Evolutionary conservation across 2,113 vertebrate genomes (phyloP).

Genomic region (Thinocorus orbignyianus): DNA sequence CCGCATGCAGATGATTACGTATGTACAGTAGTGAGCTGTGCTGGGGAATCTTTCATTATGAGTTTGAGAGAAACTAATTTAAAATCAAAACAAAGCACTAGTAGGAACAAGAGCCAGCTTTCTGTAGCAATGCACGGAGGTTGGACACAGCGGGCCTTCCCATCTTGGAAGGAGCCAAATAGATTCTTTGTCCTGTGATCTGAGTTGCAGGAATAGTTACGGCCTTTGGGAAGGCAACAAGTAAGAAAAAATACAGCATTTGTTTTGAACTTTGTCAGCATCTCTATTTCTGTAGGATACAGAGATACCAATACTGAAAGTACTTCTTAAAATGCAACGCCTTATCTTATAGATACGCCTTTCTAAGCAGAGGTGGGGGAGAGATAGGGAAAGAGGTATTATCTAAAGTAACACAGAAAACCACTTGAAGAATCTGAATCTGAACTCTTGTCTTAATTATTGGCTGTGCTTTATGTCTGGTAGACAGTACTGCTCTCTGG

Average conservation of each 20-base stretch:
- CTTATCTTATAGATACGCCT: neutral
- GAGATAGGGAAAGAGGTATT: neutral
- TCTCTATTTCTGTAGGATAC: neutral
- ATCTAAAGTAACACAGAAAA: neutral
- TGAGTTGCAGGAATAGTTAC: neutral
- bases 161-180: neutral
- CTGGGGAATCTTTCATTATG: neutral
- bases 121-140: neutral
- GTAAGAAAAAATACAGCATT: neutral
- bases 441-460: neutral
- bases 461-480: fast-evolving
- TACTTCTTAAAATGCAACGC: neutral
- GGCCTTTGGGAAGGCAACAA: neutral
- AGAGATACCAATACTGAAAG: neutral
- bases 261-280: neutral
- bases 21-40: neutral
- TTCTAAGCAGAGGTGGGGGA: fast-evolving
- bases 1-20: neutral
- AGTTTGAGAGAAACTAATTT: neutral
- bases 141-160: neutral
- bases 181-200: neutral
- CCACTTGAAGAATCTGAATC: neutral
- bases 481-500: neutral
- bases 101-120: neutral
- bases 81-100: neutral